These are phyloP conservation scores for Drosophila nr. fundita DNA, from an alignment of 2,888 invertebrate species.

Conservation along the genomic window DNA sequence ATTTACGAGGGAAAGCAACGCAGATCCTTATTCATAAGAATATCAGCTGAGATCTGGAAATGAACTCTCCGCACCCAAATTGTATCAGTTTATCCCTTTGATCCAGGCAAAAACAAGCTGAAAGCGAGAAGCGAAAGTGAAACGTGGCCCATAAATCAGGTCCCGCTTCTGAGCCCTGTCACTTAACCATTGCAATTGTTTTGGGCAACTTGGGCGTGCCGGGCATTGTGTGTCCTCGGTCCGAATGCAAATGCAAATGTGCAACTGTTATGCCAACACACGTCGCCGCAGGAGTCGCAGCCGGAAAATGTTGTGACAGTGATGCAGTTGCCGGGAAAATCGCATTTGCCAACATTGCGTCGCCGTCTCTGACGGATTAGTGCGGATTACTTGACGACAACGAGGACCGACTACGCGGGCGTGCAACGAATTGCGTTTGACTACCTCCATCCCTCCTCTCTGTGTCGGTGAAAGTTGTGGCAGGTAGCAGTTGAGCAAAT, in stretches of 20 bases:
- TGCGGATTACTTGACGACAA: constrained; percentile 55
- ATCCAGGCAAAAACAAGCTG: constrained; percentile 15
- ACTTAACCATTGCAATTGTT: constrained; percentile 51
- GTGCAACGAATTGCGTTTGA: constrained; percentile 21
- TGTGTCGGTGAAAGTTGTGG: constrained; percentile 62
- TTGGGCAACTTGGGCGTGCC: constrained; percentile 31
- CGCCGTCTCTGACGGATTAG: constrained; percentile 69
- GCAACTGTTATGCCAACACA: constrained; percentile 75
- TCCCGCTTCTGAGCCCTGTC: constrained; percentile 28
- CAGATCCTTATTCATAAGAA: constrained; percentile 32
- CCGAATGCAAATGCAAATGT: constrained; percentile 63
- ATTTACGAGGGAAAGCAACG: constrained; percentile 63
- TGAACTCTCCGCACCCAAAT: constrained; percentile 27
- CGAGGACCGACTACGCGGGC: constrained; percentile 12
- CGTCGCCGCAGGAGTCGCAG: constrained; percentile 44
- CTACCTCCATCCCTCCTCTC: not conserved
- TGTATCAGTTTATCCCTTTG: constrained; percentile 44
- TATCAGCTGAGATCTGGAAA: constrained; percentile 21
- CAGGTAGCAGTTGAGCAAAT: constrained; percentile 65
- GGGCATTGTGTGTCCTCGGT: constrained; percentile 25
- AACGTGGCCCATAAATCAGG: constrained; percentile 66
- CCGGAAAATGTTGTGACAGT: constrained; percentile 69
- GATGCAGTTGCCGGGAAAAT: constrained; percentile 77
- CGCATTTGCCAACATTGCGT: constrained; percentile 75
- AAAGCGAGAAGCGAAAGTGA: constrained; percentile 66